A percentile compares a stretch with the other conserved stretches of the same genome.
These are phyloP conservation scores for Deladenus siricidicola DNA, from an alignment of 2,888 invertebrate genomes.

Conservation along the genomic window DNA sequence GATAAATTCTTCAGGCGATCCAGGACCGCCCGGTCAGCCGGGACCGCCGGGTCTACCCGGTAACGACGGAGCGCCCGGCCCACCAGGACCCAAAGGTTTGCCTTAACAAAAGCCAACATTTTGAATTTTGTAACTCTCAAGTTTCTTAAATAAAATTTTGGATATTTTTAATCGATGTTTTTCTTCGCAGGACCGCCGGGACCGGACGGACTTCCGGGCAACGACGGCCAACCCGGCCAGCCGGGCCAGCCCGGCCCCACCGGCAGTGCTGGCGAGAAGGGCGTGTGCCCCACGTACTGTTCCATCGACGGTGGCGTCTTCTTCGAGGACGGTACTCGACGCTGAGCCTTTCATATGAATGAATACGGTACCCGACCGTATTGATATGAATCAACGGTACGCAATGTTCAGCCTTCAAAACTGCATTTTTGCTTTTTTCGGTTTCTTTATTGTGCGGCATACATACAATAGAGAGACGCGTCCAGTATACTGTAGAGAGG, in stretches of 20 bases:
- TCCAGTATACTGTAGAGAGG: too few species aligned
- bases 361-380: too few species aligned
- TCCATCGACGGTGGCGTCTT: conserved; percentile 40
- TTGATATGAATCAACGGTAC: too few species aligned
- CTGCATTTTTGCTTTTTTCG: too few species aligned
- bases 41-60: conserved; percentile 41
- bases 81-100: conserved; percentile 13
- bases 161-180: too few species aligned
- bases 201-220: conserved; percentile 5
- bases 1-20: conserved; percentile 19
- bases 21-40: conserved; percentile 43
- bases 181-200: conserved; percentile 1
- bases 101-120: background rate
- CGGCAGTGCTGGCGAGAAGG: conserved; percentile 32
- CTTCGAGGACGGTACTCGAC: conserved; percentile 38
- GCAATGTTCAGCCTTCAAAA: too few species aligned
- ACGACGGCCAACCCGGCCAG: conserved; percentile 13
- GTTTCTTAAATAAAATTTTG: too few species aligned
- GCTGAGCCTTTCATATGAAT: too few species aligned
- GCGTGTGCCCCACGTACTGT: conserved; percentile 40
- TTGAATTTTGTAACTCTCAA: too few species aligned
- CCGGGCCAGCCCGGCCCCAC: conserved; percentile 35
- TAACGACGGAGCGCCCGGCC: conserved; percentile 17
- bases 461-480: too few species aligned
- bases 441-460: too few species aligned